These are phyloP conservation scores for Drosophila cognata DNA, from an alignment of 2,888 invertebrate species.

Conservation along the genomic window DNA sequence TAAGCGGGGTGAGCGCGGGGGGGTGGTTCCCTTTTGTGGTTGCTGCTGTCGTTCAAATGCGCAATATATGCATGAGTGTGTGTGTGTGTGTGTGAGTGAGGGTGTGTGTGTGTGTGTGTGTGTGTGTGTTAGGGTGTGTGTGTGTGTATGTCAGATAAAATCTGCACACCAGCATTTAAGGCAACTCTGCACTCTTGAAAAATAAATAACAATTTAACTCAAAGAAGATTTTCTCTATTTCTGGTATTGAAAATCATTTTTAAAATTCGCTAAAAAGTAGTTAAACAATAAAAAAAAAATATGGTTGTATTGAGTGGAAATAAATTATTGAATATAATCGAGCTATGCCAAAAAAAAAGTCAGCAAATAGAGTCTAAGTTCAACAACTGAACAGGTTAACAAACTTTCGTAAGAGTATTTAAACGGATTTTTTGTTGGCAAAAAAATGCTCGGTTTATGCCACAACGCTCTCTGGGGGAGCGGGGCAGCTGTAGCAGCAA, in stretches of 20 bases:
- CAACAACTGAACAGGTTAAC: not conserved
- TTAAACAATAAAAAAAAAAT: not conserved
- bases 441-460: not conserved
- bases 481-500: not conserved
- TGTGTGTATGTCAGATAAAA: slow-evolving; percentile 37
- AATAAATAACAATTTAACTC: not conserved
- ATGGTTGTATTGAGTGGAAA: not conserved
- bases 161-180: slow-evolving; percentile 35
- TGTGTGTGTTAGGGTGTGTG: no score
- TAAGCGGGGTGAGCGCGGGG: not conserved
- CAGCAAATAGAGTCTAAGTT: not conserved
- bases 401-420: not conserved
- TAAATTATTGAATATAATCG: not conserved
- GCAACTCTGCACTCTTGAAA: slow-evolving; percentile 20
- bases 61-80: slow-evolving; percentile 28
- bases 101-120: not conserved
- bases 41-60: slow-evolving; percentile 65
- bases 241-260: not conserved
- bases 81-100: slow-evolving; percentile 9
- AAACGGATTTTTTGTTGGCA: not conserved
- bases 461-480: not conserved
- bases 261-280: not conserved
- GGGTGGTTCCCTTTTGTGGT: slow-evolving; percentile 42
- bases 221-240: not conserved
- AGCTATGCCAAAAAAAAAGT: not conserved